Evolutionary conservation across 2,888 invertebrate genomes (phyloP), one percentile per base, ranked within the genome.

Genomic region (Drosophila neonasuta): DNA sequence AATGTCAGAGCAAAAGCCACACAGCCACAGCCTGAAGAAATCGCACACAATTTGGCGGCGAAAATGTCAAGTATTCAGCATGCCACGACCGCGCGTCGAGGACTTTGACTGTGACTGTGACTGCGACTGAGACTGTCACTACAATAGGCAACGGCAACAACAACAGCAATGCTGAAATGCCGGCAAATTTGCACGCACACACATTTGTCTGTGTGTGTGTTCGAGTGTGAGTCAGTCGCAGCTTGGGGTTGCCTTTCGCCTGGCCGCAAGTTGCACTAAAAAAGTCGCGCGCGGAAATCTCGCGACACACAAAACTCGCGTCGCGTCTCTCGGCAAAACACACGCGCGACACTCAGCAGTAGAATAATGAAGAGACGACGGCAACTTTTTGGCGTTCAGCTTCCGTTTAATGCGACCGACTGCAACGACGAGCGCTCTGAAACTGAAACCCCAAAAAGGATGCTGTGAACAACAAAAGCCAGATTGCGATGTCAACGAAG

Each of bases 41-140:
- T 87, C 78, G 86, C 78, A 85, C 78, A 85, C 83, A 87, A 85
- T 84, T 87, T 87, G 87, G 86, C 87, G 83, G 83, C 76, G 83
- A 87, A 87, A 80, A 87, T 87, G 83, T 84, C 83, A 84, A 84
- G 83, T 83, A 80, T 80, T 69, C 74, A 68, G 76, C 60, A 65
- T 69, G 67, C 71, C 61, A 62, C 74, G 51, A 70, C 64, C 20
- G 20, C 64, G 56, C 67, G 64, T 39, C 63, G 55, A 51, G 45
- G 51, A 44, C 71, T 76, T 71, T 66, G 74, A 72, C 61, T 62
- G 44, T n/a, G 29, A 42, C 64, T 61, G 45, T 32, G 10, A 48
- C 54, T 9, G 20, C 46, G 15, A 55, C 52, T 24, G 46, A 42
- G 30, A n/a, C 83, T 71, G 69, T 71, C 74, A 82, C 83, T 77